Conservation (phyloP, 2,888 invertebrate genomes). For the Pegoplata infirma region DNA sequence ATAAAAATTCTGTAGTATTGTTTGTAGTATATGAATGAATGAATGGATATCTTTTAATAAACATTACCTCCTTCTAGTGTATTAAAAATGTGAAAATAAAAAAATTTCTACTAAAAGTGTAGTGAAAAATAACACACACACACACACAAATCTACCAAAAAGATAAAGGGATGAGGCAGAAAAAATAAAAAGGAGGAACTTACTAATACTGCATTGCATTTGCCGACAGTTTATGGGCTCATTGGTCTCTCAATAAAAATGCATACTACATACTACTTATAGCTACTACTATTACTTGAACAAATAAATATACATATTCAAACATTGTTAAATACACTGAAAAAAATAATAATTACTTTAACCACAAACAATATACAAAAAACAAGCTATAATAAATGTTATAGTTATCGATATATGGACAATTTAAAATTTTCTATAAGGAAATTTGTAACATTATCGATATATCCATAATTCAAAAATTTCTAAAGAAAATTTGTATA, state of each 20-base stretch:
- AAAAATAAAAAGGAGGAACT: slow-evolving; percentile 7
- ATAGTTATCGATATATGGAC: too few relatives aligned
- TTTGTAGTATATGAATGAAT: background rate
- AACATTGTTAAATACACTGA: too few relatives aligned
- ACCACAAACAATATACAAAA: too few relatives aligned
- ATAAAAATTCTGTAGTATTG: background rate
- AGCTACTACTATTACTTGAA: slow-evolving; percentile 3
- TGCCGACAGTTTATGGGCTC: slow-evolving; percentile 62
- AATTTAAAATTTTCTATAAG: too few relatives aligned
- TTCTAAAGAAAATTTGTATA: too few relatives aligned
- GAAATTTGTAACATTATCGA: too few relatives aligned
- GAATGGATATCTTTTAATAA: slow-evolving; percentile 50
- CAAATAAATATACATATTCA: too few relatives aligned
- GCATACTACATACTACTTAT: slow-evolving; percentile 27
- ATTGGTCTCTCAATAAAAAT: slow-evolving; percentile 59
- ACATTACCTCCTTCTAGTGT: slow-evolving; percentile 38
- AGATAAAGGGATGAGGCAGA: background rate
- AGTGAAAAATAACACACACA: background rate
- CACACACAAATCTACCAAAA: background rate
- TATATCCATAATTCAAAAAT: too few relatives aligned
- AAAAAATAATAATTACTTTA: too few relatives aligned
- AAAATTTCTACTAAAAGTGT: background rate
- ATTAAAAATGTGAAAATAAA: slow-evolving; percentile 29
- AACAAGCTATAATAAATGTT: too few relatives aligned
- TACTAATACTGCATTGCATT: slow-evolving; percentile 57